Evolutionary conservation across 2,797 vertebrate species (phyloP), one percentile per base, ranked within the genome.

Genomic region (Poliocrania exsul): DNA sequence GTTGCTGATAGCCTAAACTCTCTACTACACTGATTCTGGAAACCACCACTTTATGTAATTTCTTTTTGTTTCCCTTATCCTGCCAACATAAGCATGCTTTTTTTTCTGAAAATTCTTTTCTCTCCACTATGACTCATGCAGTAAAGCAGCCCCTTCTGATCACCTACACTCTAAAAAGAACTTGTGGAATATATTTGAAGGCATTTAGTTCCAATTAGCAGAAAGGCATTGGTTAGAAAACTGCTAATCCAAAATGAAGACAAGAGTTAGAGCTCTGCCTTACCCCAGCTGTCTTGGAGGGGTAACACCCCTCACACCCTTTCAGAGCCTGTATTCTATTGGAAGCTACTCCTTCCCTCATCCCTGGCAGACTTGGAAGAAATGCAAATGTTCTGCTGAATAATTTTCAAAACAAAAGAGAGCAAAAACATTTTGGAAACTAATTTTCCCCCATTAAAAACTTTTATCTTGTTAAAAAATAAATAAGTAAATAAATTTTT

Each of bases 281-380:
- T 4, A 24, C n/a, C 4, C 13, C 7, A 2, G 4, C 9, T 54
- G 6, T 21, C 10, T 25, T 5, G 1, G 26, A 29, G 42, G 17
- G 23, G 9, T 8, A 3, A 5, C 4, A 28, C 1, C 2, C 8
- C 0, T 5, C 10, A 26, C 12, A 7, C 9, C 26, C 11, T 72
- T 47, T 46, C 74, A 69, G 29, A 69, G 11, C 37, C 33, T 78
- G 38, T 19, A 10, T 5, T 50, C 31, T 18, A 0, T 26, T 9
- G 11, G 51, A 61, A 64, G 42, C 2, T 7, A 18, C 21, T 25
- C 24, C 40, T 50, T 72, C 7, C n/a, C 31, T 42, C 23, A 26
- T 13, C 14, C 24, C 53, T 61, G 40, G n/a, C 24, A 66, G 25
- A 66, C 21, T 44, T 70, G 33, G 13, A 65, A 51, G 7, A 84